Evolutionary conservation across 2,797 vertebrate genomes (phyloP).

Genomic region (Myiotriccus ornatus): DNA sequence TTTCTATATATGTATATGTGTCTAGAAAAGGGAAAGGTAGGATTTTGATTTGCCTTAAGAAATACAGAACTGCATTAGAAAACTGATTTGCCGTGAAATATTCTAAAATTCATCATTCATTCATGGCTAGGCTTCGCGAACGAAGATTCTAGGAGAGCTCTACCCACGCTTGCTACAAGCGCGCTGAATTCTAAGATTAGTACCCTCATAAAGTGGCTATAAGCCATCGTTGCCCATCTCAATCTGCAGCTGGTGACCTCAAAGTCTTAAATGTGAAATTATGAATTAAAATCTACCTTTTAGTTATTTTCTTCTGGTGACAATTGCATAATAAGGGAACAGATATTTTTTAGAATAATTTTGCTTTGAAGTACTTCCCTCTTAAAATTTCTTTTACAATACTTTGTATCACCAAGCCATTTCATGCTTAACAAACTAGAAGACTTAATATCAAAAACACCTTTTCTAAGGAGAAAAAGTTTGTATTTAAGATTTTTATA

Average conservation of each 20-base stretch:
- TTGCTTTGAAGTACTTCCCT: constrained; percentile 20
- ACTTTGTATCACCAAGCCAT: not conserved
- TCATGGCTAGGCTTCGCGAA: too few relatives aligned
- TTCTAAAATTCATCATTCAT: too few relatives aligned
- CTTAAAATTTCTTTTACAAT: constrained; percentile 11
- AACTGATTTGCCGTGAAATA: not conserved
- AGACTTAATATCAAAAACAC: not conserved
- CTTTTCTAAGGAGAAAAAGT: not conserved
- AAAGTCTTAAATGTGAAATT: constrained; percentile 17
- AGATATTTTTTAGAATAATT: constrained; percentile 44
- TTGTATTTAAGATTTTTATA: constrained; percentile 26
- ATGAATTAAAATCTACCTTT: constrained; percentile 41
- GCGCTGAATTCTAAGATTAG: constrained; percentile 24
- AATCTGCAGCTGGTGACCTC: not conserved
- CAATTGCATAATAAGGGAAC: constrained; percentile 6
- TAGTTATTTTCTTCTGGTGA: not conserved
- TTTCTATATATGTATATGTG: not conserved
- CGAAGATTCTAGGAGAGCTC: too few relatives aligned
- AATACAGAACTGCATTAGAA: not conserved
- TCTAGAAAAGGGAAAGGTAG: not conserved
- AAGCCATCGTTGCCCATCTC: not conserved
- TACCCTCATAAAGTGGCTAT: not conserved
- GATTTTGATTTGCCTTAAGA: not conserved
- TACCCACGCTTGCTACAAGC: too few relatives aligned
- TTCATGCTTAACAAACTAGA: not conserved